phyloP scores from a whole-genome alignment of 2,888 invertebrate genomes.

The Ischnus inquisitorius region DNA sequence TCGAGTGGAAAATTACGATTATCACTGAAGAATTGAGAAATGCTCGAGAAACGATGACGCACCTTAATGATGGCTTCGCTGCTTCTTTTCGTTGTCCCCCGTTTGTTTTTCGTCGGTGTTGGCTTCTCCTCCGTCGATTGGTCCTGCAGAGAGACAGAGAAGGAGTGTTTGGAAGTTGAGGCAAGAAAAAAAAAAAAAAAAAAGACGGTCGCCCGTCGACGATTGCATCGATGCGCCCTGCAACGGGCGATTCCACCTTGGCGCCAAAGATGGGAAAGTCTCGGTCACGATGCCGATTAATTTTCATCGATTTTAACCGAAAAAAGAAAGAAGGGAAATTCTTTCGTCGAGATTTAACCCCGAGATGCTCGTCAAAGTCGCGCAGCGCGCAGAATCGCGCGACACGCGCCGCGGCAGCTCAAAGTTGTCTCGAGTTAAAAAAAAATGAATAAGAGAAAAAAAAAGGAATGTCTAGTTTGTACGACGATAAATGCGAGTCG shows the following conservation, averaged over 20 bases:
- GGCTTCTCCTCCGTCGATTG: constrained; percentile 82
- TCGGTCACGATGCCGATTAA: not conserved
- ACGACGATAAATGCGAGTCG: constrained; percentile 62
- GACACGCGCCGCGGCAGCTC: constrained; percentile 9
- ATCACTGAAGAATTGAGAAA: not conserved
- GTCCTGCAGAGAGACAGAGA: constrained; percentile 76
- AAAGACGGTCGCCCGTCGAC: not conserved
- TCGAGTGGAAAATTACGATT: constrained; percentile 34
- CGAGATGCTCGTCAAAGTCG: not conserved
- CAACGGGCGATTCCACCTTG: constrained; percentile 18
- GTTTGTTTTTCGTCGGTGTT: constrained; percentile 85
- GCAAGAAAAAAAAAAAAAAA: constrained; percentile 9
- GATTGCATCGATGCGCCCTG: constrained; percentile 15
- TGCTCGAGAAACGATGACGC: constrained; percentile 54
- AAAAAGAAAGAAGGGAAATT: too few species aligned
- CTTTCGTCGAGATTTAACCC: not conserved
- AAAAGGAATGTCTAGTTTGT: constrained; percentile 27
- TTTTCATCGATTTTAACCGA: not conserved
- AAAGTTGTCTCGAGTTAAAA: not conserved
- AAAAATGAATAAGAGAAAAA: constrained; percentile 9
- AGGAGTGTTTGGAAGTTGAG: constrained; percentile 1
- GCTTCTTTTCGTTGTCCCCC: constrained; percentile 86
- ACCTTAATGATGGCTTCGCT: constrained; percentile 87
- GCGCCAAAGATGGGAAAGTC: not conserved
- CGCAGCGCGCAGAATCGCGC: constrained; percentile 39